These are phyloP conservation scores for Pseudorectes ferrugineus DNA, from an alignment of 2,113 vertebrate genomes.

Conservation along the genomic window DNA sequence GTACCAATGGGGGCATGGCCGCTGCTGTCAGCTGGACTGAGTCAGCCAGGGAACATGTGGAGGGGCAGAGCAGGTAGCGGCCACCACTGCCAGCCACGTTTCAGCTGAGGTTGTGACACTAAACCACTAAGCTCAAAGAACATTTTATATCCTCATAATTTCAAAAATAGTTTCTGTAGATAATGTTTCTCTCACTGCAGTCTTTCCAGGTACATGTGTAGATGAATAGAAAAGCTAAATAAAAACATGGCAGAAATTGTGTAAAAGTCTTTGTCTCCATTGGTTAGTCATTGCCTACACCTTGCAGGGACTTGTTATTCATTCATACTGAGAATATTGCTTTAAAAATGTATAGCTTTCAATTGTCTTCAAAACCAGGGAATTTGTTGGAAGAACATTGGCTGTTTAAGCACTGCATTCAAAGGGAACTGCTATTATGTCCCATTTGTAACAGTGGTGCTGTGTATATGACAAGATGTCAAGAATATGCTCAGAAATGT, in stretches of 20 bases:
- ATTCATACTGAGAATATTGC: background rate
- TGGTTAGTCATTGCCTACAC: background rate
- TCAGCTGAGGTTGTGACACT: background rate
- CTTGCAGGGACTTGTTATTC: background rate
- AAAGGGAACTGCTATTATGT: background rate
- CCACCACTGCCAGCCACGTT: background rate
- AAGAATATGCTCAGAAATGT: constrained; percentile 38
- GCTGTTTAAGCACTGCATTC: background rate
- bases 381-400: background rate
- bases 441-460: constrained; percentile 35
- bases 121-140: background rate
- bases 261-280: background rate
- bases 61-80: background rate
- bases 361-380: background rate
- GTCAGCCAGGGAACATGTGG: background rate
- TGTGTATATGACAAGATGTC: constrained; percentile 43
- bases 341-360: background rate
- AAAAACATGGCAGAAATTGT: background rate
- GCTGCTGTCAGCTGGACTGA: background rate
- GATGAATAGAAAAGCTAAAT: background rate
- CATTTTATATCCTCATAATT: background rate
- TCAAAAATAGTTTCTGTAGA: background rate
- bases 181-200: background rate
- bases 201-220: background rate
- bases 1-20: too few relatives aligned